These are phyloP conservation scores for Drosophila mulleri DNA, from an alignment of 2,888 invertebrate species.

Conservation along the genomic window DNA sequence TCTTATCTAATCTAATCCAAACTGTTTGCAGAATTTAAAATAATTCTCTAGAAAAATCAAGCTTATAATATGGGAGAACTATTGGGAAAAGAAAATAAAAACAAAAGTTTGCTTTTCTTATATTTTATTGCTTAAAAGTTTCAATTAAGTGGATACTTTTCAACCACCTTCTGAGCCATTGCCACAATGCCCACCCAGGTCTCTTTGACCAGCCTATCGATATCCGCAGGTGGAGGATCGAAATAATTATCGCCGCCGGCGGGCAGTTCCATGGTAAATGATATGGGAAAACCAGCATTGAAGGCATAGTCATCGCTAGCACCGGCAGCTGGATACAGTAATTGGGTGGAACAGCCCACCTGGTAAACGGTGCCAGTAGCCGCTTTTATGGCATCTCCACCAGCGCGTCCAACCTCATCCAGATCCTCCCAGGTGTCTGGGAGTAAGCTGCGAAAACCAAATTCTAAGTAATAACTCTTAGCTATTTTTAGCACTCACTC, in stretches of 20 bases:
- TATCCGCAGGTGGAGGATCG: slow-evolving; percentile 74
- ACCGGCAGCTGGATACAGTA: slow-evolving; percentile 86
- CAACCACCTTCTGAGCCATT: slow-evolving; percentile 71
- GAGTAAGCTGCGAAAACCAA: slow-evolving; percentile 61
- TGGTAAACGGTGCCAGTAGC: slow-evolving; percentile 79
- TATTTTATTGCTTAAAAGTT: not conserved
- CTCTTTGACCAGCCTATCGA: slow-evolving; percentile 86
- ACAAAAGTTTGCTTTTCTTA: too few species aligned
- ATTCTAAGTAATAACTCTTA: not conserved
- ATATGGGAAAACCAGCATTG: slow-evolving; percentile 72
- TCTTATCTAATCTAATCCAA: not conserved
- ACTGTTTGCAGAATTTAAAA: not conserved
- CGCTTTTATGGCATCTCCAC: slow-evolving; percentile 79
- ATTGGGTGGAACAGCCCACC: slow-evolving; percentile 77
- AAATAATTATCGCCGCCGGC: slow-evolving; percentile 81
- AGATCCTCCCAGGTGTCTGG: slow-evolving; percentile 85
- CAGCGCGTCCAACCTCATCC: slow-evolving; percentile 79
- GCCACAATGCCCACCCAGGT: slow-evolving; percentile 86
- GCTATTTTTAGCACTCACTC: slow-evolving; percentile 48
- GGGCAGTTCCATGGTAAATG: slow-evolving; percentile 87
- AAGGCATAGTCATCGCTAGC: slow-evolving; percentile 88
- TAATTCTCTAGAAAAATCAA: not conserved
- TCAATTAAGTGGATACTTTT: slow-evolving; percentile 61
- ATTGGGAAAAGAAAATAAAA: too few species aligned
- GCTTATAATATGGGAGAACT: too few species aligned